Evolutionary conservation across 2,113 vertebrate genomes (phyloP).

Genomic region (Calypte anna): DNA sequence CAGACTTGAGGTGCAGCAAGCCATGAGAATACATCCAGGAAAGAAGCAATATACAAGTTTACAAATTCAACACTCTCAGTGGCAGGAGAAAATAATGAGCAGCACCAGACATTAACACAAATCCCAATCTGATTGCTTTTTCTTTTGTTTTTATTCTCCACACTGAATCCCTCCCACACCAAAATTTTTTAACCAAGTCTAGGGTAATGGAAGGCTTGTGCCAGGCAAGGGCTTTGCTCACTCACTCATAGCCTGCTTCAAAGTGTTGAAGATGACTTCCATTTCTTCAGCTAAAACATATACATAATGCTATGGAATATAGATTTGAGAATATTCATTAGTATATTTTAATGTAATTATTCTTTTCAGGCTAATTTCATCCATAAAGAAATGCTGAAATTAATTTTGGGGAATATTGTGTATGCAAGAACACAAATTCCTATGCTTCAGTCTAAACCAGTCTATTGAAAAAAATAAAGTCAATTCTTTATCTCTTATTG

Average conservation of each 20-base stretch:
- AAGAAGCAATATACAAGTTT: background rate
- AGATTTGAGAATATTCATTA: background rate
- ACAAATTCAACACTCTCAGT: background rate
- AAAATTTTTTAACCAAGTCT: background rate
- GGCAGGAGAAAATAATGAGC: background rate
- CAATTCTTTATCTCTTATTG: background rate
- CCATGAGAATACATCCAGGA: background rate
- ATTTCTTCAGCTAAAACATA: background rate
- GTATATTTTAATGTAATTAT: background rate
- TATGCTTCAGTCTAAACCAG: background rate
- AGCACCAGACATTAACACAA: background rate
- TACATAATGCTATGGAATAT: background rate
- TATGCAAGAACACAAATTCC: background rate
- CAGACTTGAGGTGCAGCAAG: background rate
- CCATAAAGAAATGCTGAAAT: background rate
- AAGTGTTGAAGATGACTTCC: background rate
- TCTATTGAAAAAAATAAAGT: background rate
- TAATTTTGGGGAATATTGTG: background rate
- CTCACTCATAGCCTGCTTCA: background rate
- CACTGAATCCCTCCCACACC: accelerated
- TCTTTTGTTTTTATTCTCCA: background rate
- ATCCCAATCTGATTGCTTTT: background rate
- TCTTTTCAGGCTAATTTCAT: background rate
- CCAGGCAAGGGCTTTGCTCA: background rate
- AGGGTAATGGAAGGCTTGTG: background rate